phyloP scores from a whole-genome alignment of 2,113 vertebrate genomes.

The Oreochromis aureus region DNA sequence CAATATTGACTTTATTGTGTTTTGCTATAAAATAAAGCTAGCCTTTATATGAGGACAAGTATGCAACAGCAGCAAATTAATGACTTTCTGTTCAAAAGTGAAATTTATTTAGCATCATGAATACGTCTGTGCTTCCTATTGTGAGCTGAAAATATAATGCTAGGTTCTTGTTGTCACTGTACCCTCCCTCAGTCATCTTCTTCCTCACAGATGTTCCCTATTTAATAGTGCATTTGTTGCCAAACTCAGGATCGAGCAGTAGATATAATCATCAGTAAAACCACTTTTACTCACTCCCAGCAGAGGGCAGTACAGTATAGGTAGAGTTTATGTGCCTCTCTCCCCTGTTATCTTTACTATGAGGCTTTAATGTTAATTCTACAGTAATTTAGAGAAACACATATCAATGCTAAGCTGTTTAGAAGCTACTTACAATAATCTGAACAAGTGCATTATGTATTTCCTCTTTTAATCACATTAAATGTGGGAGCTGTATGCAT shows the following conservation, averaged over 20 bases:
- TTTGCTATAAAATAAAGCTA: neutral
- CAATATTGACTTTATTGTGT: neutral
- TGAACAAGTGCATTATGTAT: too few relatives aligned
- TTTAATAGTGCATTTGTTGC: neutral
- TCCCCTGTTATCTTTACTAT: neutral
- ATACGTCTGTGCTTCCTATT: too few relatives aligned
- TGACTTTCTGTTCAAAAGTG: neutral
- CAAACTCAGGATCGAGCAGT: neutral
- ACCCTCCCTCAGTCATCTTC: neutral
- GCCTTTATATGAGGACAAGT: neutral
- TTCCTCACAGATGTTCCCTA: neutral
- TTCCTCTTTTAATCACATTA: too few relatives aligned
- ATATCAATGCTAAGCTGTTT: fast-evolving
- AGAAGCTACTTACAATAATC: neutral
- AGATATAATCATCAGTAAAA: neutral
- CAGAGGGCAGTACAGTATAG: neutral
- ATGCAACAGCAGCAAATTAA: neutral
- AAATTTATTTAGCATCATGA: neutral
- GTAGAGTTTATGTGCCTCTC: neutral
- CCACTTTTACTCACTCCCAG: neutral
- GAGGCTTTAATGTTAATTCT: neutral
- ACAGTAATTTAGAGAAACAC: neutral
- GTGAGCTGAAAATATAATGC: neutral
- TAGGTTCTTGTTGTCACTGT: neutral
- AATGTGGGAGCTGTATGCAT: too few relatives aligned